These are phyloP conservation scores for Teleogryllus oceanicus DNA, from an alignment of 2,888 invertebrate species.

Conservation along the genomic window DNA sequence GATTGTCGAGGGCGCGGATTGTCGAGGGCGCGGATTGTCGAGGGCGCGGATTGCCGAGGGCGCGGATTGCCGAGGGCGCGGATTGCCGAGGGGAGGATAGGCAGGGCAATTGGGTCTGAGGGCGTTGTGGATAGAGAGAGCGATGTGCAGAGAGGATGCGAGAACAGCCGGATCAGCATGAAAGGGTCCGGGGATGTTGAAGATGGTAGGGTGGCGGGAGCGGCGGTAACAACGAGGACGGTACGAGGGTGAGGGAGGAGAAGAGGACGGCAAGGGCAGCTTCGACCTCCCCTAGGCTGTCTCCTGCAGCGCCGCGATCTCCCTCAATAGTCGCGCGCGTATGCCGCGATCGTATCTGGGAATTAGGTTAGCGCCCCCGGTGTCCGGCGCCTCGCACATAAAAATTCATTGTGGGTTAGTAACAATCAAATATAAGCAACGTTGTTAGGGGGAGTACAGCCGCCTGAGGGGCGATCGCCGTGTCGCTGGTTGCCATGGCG, in stretches of 20 bases:
- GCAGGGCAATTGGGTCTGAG: too few species aligned
- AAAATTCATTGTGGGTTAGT: conserved; percentile 1
- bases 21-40: too few species aligned
- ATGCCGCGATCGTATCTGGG: not conserved
- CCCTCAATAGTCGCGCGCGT: not conserved
- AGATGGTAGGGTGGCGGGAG: not conserved
- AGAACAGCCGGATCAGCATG: too few species aligned
- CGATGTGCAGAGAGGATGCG: too few species aligned
- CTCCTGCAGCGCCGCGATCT: not conserved
- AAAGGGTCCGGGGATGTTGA: too few species aligned
- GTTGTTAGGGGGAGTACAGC: not conserved
- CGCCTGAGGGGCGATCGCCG: not conserved
- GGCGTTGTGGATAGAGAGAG: too few species aligned
- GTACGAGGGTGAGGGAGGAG: not conserved
- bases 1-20: too few species aligned
- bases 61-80: too few species aligned
- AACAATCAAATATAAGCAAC: conserved; percentile 18
- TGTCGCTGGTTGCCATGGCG: not conserved
- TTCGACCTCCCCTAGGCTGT: not conserved
- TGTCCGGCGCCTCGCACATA: conserved; percentile 3
- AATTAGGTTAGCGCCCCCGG: conserved; percentile 12
- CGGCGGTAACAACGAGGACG: not conserved
- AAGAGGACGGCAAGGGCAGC: too few species aligned
- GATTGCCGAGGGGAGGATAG: too few species aligned
- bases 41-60: too few species aligned